A percentile compares a stretch with the other conserved stretches of the same genome.
Conservation (phyloP, 1,140 invertebrate species). For the Drosophila seguyi region DNA sequence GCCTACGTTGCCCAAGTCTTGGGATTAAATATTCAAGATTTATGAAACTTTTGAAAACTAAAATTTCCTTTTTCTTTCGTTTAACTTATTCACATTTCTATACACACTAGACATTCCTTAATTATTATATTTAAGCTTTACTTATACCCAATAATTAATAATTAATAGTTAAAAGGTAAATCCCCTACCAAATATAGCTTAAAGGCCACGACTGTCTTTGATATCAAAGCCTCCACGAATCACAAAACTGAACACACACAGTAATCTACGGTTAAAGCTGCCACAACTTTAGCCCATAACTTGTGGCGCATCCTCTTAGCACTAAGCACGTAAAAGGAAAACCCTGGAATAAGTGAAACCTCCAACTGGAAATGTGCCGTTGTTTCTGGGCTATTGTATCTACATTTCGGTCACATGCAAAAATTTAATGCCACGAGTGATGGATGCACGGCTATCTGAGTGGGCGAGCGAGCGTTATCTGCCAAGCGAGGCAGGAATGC, state of each 20-base stretch:
- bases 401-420: constrained; percentile 16
- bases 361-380: constrained; percentile 12
- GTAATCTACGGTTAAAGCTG: constrained; percentile 6
- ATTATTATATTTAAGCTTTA: not conserved
- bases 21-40: not conserved
- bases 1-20: constrained; percentile 1
- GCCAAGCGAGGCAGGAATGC: not conserved
- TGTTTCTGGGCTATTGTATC: constrained; percentile 2
- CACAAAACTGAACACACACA: not conserved
- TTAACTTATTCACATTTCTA: not conserved
- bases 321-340: not conserved
- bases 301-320: not conserved
- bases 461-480: constrained; percentile 2
- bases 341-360: not conserved
- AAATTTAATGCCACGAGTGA: constrained; percentile 8
- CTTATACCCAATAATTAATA: not conserved
- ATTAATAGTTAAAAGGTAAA: not conserved
- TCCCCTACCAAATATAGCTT: not conserved
- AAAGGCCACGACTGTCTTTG: not conserved
- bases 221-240: not conserved
- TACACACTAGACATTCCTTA: too few species aligned
- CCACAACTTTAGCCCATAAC: not conserved
- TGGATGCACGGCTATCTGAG: not conserved
- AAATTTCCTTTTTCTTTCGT: not conserved
- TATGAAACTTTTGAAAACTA: not conserved